phyloP scores from a whole-genome alignment of 2,888 invertebrate genomes.

The Cetonia aurata region DNA sequence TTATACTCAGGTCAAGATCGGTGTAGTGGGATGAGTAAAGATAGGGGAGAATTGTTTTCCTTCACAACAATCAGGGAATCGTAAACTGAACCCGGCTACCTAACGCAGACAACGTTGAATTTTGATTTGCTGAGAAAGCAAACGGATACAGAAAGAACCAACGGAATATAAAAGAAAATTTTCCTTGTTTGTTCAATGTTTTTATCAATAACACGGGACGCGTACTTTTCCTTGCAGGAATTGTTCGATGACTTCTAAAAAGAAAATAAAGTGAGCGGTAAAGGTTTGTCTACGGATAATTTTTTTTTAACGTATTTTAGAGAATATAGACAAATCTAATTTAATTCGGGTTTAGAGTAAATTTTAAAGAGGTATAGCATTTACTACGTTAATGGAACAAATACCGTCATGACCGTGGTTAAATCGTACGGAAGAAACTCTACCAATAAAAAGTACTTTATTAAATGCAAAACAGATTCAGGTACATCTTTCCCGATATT shows the following conservation, averaged over 20 bases:
- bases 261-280: constrained; percentile 27
- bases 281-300: constrained; percentile 17
- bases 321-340: neutral
- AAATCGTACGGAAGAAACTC: neutral
- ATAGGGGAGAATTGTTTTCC: constrained; percentile 11
- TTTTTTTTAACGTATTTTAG: constrained; percentile 14
- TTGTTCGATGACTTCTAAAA: constrained; percentile 35
- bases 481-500: neutral
- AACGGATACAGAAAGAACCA: constrained; percentile 33
- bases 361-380: too few relatives aligned
- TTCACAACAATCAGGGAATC: constrained; percentile 24
- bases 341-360: too few relatives aligned
- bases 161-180: constrained; percentile 37
- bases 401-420: too few relatives aligned
- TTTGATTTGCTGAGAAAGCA: constrained; percentile 34
- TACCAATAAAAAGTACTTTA: neutral
- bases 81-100: constrained; percentile 24
- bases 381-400: too few relatives aligned
- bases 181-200: constrained; percentile 36
- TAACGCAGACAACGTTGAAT: constrained; percentile 38
- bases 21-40: neutral
- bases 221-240: constrained; percentile 32
- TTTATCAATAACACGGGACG: constrained; percentile 40
- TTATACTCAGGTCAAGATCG: too few relatives aligned
- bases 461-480: constrained; percentile 11